These are phyloP conservation scores for Drosophila melanosoma DNA, from an alignment of 2,888 invertebrate genomes.

Conservation along the genomic window DNA sequence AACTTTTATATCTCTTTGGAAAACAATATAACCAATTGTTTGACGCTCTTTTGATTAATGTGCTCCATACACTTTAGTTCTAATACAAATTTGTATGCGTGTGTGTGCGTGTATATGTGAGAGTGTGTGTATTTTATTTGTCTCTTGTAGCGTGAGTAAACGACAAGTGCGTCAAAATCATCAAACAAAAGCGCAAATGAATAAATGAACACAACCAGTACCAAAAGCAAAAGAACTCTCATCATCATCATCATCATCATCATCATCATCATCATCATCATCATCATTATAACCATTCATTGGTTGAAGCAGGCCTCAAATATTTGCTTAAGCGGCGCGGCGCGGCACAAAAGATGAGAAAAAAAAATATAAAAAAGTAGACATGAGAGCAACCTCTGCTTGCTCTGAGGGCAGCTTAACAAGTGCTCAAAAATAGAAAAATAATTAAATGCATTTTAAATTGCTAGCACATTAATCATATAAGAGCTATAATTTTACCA, in stretches of 20 bases:
- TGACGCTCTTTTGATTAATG: constrained; percentile 4
- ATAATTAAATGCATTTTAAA: constrained; percentile 7
- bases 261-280: constrained; percentile 7
- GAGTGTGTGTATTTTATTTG: constrained; percentile 22
- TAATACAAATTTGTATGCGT: not conserved
- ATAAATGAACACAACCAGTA: constrained; percentile 58
- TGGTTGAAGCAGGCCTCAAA: constrained; percentile 57
- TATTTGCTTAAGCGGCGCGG: constrained; percentile 58
- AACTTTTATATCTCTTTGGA: constrained; percentile 13
- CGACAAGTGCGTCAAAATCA: constrained; percentile 68
- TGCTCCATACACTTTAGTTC: not conserved
- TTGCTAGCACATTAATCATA: not conserved
- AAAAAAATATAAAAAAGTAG: constrained; percentile 54
- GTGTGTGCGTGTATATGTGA: not conserved
- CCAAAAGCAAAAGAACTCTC: constrained; percentile 19
- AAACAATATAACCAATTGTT: constrained; percentile 26
- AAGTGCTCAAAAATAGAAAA: constrained; percentile 4
- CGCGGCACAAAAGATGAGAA: constrained; percentile 34
- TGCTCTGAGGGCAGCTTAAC: constrained; percentile 18
- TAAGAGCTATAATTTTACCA: not conserved
- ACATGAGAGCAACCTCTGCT: constrained; percentile 19
- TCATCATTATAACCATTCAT: constrained; percentile 7
- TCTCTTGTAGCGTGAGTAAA: constrained; percentile 18
- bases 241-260: constrained; percentile 17
- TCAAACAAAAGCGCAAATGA: constrained; percentile 77